Evolutionary conservation across 1,140 invertebrate genomes (phyloP).

Genomic region (Cyphomyrmex costatus): DNA sequence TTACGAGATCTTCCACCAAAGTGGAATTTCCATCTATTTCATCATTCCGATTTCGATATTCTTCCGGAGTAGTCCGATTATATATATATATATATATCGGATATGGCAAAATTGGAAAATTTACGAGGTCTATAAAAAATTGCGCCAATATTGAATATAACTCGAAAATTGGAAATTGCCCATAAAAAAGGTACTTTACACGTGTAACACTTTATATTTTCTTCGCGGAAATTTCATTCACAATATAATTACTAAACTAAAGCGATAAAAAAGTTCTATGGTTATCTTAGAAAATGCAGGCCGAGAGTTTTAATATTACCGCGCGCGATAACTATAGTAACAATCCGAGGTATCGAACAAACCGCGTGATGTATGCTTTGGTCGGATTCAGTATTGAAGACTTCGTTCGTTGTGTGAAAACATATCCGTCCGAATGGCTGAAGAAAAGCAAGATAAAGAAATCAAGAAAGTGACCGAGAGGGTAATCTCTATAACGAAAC

Average conservation of each 20-base stretch:
- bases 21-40: constrained; percentile 21
- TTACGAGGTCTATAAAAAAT: background rate
- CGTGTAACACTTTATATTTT: background rate
- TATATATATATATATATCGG: background rate
- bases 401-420: background rate
- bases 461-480: constrained; percentile 60
- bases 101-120: constrained; percentile 14
- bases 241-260: background rate
- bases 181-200: background rate
- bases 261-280: background rate
- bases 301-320: background rate
- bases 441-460: constrained; percentile 57
- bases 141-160: background rate
- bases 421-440: constrained; percentile 43
- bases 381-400: constrained; percentile 4
- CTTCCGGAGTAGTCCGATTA: too few relatives aligned
- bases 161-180: background rate
- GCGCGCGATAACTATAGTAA: constrained; percentile 62
- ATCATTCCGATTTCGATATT: background rate
- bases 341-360: constrained; percentile 71
- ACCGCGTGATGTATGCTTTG: constrained; percentile 46
- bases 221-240: background rate
- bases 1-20: constrained; percentile 53
- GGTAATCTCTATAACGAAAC: constrained; percentile 29
- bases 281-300: background rate